phyloP scores from a whole-genome alignment of 2,888 invertebrate species.

The Sericinus montela region DNA sequence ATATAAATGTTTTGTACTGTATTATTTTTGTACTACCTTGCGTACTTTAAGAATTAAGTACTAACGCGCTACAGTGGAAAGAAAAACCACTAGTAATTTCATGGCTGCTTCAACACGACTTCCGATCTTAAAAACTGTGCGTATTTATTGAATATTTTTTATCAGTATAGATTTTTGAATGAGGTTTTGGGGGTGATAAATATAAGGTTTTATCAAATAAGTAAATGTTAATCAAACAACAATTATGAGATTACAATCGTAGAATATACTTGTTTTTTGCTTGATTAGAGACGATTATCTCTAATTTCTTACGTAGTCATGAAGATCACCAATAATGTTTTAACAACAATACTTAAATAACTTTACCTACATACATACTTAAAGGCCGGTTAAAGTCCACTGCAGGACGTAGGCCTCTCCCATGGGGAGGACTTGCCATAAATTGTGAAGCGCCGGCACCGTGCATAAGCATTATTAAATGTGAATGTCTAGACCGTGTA shows the following conservation, averaged over 20 bases:
- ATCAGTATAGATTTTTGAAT: neutral
- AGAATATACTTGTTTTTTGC: no score
- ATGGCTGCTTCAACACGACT: slow-evolving; percentile 21
- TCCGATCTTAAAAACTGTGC: neutral
- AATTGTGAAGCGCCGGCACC: no score
- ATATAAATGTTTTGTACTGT: neutral
- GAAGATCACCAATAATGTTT: no score
- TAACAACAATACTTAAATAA: no score
- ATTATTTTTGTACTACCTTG: neutral
- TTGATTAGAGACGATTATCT: no score
- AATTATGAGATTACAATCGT: neutral
- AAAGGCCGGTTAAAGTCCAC: no score
- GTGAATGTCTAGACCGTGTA: no score
- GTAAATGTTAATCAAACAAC: neutral
- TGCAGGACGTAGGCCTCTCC: no score
- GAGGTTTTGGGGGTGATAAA: neutral
- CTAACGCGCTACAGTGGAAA: slow-evolving; percentile 36
- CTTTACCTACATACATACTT: no score
- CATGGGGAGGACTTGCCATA: no score
- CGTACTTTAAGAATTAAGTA: slow-evolving; percentile 10
- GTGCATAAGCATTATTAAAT: no score
- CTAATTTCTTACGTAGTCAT: no score
- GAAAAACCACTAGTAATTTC: slow-evolving; percentile 33
- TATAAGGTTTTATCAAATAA: neutral
- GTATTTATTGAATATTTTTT: slow-evolving; percentile 15